Base-by-base conservation (phyloP, 2,797 vertebrate species). In the Limnodromus scolopaceus region DNA sequence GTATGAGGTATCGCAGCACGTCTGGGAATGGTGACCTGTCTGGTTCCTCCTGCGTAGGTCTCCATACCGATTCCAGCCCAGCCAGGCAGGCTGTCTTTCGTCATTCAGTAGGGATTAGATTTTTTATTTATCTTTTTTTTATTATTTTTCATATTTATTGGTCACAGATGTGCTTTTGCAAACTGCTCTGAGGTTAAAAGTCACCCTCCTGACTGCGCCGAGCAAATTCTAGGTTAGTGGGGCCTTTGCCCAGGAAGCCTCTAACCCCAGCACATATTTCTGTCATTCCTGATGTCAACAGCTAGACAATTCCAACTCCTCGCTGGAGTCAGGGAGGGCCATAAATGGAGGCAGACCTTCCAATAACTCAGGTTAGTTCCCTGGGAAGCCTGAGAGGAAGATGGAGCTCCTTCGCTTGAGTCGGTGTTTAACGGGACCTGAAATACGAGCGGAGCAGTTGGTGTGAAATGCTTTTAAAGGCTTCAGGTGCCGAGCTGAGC, bases 161-260 rank as follows among this genome's bases (percentile, higher is more conserved):
- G 36, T 86, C 82, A 80, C 93, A 86, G 79, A 80, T 93, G 84
- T 68, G 76, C 53, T 78, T 96, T 80, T 78, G 69, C 54, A 90
- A 94, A 95, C 34, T 49, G 72, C 90, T 84, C 53, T 13, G 72
- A 92, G 92, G 90, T 92, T 90, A 90, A 49, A 93, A 88, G 90
- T 90, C 83, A 75, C 30, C 53, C 76, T 81, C 79, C 45, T 68
- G 65, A 49, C 48, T 86, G 70, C 16, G 69, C 79, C 2, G 2
- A 95, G 93, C 79, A 86, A 84, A 92, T 94, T 70, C 69, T 61
- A 75, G 83, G 65, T 88, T 86, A 93, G 69, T 7, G 2, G 83
- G 76, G 71, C 16, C 2, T 41, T 39, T 78, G 80, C 79, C 79
- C 92, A 94, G 72, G 57, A 84, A 51, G 16, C 72, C 38, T 39